phyloP scores from a whole-genome alignment of 2,797 vertebrate genomes.

The Coluber constrictor region DNA sequence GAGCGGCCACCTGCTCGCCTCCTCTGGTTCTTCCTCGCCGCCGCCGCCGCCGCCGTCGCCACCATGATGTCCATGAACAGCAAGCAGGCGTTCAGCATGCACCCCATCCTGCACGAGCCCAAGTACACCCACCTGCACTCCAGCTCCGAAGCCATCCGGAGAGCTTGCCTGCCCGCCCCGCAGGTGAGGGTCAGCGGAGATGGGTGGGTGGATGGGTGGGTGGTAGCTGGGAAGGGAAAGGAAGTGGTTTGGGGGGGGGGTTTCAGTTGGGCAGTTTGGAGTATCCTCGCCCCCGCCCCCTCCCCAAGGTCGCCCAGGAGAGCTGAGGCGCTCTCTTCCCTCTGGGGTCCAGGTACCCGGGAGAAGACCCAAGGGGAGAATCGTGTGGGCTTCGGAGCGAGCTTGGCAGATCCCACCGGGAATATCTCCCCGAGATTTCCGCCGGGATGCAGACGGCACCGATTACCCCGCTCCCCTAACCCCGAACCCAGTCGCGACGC shows the following conservation, averaged over 20 bases:
- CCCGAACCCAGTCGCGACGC: neutral
- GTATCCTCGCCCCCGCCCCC: neutral
- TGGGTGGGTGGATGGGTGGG: neutral
- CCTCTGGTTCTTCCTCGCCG: neutral
- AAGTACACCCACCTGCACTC: slow-evolving; percentile 88
- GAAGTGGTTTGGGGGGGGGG: neutral
- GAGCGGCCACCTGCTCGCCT: neutral
- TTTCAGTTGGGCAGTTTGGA: neutral
- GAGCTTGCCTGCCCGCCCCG: slow-evolving; percentile 85
- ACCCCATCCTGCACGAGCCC: slow-evolving; percentile 89
- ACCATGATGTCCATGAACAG: slow-evolving; percentile 96
- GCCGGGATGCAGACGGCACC: neutral
- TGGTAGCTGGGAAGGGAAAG: neutral
- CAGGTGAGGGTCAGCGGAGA: slow-evolving; percentile 74
- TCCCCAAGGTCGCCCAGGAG: neutral
- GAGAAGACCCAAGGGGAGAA: neutral
- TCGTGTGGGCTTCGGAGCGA: neutral
- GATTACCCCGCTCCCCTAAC: neutral
- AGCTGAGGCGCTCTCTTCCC: neutral
- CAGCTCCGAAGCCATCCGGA: slow-evolving; percentile 87
- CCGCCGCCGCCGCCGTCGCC: slow-evolving; percentile 41
- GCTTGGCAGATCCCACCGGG: neutral
- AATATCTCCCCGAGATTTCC: neutral
- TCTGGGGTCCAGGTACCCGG: neutral
- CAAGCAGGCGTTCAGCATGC: slow-evolving; percentile 92